Base-by-base conservation (phyloP, 2,888 invertebrate species). In the Eristalis intricaria region DNA sequence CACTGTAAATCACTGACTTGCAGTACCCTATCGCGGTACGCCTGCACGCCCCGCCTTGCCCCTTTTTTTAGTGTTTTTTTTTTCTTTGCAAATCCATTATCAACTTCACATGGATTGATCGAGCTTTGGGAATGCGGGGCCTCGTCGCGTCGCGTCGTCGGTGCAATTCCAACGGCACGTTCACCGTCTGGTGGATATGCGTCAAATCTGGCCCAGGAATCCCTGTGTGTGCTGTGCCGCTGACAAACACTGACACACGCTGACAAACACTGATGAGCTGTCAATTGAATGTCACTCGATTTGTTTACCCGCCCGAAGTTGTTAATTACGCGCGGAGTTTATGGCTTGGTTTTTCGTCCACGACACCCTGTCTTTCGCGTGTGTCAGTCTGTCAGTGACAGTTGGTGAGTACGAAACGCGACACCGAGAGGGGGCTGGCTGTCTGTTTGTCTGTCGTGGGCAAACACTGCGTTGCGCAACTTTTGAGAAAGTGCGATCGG, bases 201-300 rank as follows among this genome's bases (percentile, higher is more conserved):
- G 68, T 74, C 80, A 80, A 74, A 68, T 19, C 29, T 58, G 43
- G 60, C 71, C 71, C 58, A 71, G 60, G 50, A 65, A 60, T 65
- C 58, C 26, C 11, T 56, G 58, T 70, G 61, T 58, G 38, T 26
- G 43, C 1, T 63, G 50, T 50, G 13, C 56, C 50, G 66, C 10
- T 40, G 71, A 77, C 29, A 29, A 22, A 35, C 56, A 66, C 13
- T 23, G 64, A 66, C 65, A 75, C 63, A 50, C 56, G 56, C 60
- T 10, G 74, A 60, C 58, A 61, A 23, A 71, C 74, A 77, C 70
- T 71, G 83, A 86, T 78, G 70, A 71, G 78, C 78, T 86, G 86
- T 83, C 86, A 86, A 35, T 83, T 79, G 83, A 40, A 66, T 86
- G 86, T 83, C 86, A 86, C 66, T 78, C 78, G 86, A 78, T 83